Base-by-base conservation (phyloP, 2,888 invertebrate genomes). In the Drosophila birchii region DNA sequence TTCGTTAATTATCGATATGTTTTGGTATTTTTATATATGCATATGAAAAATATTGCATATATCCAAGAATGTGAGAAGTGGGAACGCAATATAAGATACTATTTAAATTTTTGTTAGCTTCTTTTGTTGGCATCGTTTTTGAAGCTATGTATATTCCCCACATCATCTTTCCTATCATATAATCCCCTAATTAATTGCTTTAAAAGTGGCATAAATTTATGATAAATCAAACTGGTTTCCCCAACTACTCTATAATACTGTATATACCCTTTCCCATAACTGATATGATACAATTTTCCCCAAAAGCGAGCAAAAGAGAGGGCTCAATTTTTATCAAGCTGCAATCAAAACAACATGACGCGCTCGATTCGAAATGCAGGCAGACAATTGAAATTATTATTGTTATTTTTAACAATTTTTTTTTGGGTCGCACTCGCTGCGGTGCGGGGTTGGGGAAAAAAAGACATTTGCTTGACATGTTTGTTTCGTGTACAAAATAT, bases 391-490 rank as follows among this genome's bases (percentile, higher is more conserved):
- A 79, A 82, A 78, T 78, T 70, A 82, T 84, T 79, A 85, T 87
- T 79, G 73, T 74, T 71, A 57, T 70, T 72, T 72, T 70, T 56
- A 56, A 45, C 72, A 16, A 64, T 57, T 64, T 47, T 67, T 51
- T 60, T 70, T 51, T 34, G 57, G 56, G 23, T 56, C 32, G 41
- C 18, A 41, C 41, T 41, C 41, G 18, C 11, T 2, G 41, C 18
- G 18, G 38, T 38, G 51, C 41, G 61, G 69, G 49, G 38, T 20
- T 60, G 34, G 56, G 57, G 60, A 23, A 53, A 38, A 34, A 23
- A 67, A 55, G 80, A 68, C 86, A 82, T 86, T 88, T 82, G 86
- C 86, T 80, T 80, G 88, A 84, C 88, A 88, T 84, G 88, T 80
- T 74, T 78, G 64, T 78, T 82, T 82, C 86, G 75, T 88, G 86